These are phyloP conservation scores for Synergus gifuensis DNA, from an alignment of 2,888 invertebrate genomes.

Conservation along the genomic window DNA sequence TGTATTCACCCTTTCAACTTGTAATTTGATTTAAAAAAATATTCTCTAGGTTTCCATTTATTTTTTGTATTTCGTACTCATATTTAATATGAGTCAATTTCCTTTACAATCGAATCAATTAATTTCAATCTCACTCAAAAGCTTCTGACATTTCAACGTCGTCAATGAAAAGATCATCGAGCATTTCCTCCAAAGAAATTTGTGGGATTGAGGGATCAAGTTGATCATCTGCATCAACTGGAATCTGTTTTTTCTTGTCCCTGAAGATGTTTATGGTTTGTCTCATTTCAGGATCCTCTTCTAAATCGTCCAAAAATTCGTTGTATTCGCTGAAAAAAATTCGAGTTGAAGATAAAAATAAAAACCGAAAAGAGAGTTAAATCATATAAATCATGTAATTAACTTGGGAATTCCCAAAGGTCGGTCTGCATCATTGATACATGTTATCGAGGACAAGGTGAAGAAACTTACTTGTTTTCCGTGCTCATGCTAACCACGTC, in stretches of 20 bases:
- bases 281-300: conserved; percentile 94
- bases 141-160: conserved; percentile 85
- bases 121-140: background rate
- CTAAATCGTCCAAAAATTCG: conserved; percentile 97
- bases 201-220: conserved; percentile 84
- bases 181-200: conserved; percentile 94
- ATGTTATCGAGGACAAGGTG: conserved; percentile 59
- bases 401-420: background rate
- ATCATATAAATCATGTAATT: background rate
- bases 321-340: conserved; percentile 87
- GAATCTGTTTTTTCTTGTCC: conserved; percentile 79
- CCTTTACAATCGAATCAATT: background rate
- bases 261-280: conserved; percentile 96
- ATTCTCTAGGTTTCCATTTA: background rate
- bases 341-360: background rate
- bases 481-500: conserved; percentile 83
- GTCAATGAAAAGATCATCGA: conserved; percentile 91
- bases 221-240: conserved; percentile 81
- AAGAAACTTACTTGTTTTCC: conserved; percentile 80
- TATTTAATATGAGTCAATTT: background rate
- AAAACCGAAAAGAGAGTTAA: background rate
- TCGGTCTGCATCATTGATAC: conserved; percentile 25
- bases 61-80: conserved; percentile 1
- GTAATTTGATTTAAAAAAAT: background rate
- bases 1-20: no score